phyloP scores from a whole-genome alignment of 2,113 vertebrate genomes.

The Malurus cyaneus region DNA sequence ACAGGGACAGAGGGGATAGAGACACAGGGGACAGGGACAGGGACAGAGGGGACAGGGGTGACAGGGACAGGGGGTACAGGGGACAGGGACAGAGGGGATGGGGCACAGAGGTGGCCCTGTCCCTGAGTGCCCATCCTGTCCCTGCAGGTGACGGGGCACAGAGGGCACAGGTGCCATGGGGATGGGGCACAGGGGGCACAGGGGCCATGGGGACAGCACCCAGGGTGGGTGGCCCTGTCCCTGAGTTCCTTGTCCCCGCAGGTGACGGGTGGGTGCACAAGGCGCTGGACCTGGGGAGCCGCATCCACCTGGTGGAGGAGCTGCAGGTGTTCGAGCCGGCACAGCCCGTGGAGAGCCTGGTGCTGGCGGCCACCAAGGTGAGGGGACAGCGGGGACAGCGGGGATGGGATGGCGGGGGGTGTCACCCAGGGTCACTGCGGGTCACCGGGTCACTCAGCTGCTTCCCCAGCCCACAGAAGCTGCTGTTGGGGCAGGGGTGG shows the following conservation, averaged over 20 bases:
- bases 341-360: conserved; percentile 89
- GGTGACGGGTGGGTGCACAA: conserved; percentile 93
- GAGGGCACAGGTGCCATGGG: accelerated
- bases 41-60: not conserved
- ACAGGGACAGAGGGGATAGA: too few relatives aligned
- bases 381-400: not conserved
- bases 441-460: too few relatives aligned
- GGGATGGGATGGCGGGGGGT: too few relatives aligned
- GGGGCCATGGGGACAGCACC: too few relatives aligned
- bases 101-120: too few relatives aligned
- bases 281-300: conserved; percentile 81
- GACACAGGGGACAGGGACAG: too few relatives aligned
- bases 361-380: conserved; percentile 88
- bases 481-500: not conserved
- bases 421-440: too few relatives aligned
- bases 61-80: too few relatives aligned
- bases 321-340: conserved; percentile 88
- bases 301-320: conserved; percentile 90
- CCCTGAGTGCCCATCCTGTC: too few relatives aligned
- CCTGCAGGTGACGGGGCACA: not conserved
- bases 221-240: accelerated
- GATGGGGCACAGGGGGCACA: too few relatives aligned
- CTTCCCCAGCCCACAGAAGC: too few relatives aligned
- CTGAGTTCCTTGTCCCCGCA: not conserved
- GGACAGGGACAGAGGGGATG: too few relatives aligned